phyloP scores from a whole-genome alignment of 1,140 invertebrate species.

The Papilio polytes region DNA sequence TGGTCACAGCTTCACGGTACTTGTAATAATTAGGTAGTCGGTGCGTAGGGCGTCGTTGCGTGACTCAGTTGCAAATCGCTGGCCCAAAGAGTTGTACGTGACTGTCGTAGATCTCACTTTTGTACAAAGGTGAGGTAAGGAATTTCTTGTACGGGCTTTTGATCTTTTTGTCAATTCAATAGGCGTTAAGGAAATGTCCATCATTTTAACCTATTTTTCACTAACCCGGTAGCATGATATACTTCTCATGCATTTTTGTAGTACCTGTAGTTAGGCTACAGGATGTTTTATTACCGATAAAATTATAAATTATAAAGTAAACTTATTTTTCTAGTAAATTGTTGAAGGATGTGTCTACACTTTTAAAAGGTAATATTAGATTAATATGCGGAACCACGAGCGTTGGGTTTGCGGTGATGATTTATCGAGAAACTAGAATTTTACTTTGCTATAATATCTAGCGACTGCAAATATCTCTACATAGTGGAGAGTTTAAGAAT shows the following conservation, averaged over 20 bases:
- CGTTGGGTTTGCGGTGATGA: not conserved
- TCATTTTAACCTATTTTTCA: not conserved
- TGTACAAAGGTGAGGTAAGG: not conserved
- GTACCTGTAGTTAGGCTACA: too few species aligned
- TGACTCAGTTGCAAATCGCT: not conserved
- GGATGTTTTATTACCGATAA: not conserved
- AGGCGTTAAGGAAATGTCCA: not conserved
- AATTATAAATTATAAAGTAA: not conserved
- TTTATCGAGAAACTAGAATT: slow-evolving; percentile 10
- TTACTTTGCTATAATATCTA: not conserved
- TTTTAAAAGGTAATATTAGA: slow-evolving; percentile 19
- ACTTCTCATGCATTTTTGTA: not conserved
- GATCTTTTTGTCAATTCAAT: not conserved
- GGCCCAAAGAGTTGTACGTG: slow-evolving; percentile 11
- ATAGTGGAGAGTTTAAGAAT: not conserved
- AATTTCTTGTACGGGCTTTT: not conserved
- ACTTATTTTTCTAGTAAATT: not conserved
- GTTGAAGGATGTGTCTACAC: not conserved
- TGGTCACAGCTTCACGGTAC: slow-evolving; percentile 4
- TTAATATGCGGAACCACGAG: slow-evolving; percentile 1
- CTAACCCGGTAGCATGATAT: not conserved
- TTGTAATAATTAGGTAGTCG: slow-evolving; percentile 16
- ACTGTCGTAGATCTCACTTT: not conserved
- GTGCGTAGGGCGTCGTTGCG: not conserved
- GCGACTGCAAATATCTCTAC: not conserved